Conservation (phyloP, 1,140 invertebrate species). For the Papilio polytes region DNA sequence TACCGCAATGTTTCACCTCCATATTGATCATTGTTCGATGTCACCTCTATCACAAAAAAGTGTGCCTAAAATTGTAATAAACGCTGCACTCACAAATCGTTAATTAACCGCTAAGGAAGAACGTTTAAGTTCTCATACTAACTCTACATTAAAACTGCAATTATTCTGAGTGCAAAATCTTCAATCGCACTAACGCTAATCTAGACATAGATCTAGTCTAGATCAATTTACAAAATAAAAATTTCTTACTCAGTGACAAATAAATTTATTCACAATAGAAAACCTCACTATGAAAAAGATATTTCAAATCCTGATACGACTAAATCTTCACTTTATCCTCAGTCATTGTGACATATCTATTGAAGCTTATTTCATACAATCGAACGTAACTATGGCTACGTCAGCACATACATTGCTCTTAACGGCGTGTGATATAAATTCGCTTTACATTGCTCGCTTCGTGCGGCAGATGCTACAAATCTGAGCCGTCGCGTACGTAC, state of each 20-base stretch:
- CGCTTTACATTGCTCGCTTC: conserved; percentile 52
- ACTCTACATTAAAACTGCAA: too few relatives aligned
- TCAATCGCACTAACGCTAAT: too few relatives aligned
- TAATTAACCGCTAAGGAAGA: background rate
- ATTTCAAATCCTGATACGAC: background rate
- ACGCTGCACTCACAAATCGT: background rate
- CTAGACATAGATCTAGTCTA: too few relatives aligned
- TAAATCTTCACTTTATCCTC: background rate
- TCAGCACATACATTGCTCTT: conserved; percentile 33
- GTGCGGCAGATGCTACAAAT: conserved; percentile 56
- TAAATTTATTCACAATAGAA: background rate
- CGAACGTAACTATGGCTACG: background rate
- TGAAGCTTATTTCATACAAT: conserved; percentile 32
- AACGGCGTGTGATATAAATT: conserved; percentile 36
- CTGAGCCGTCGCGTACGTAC: conserved; percentile 48
- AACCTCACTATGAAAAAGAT: background rate
- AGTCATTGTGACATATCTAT: conserved; percentile 22
- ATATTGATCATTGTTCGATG: conserved; percentile 2
- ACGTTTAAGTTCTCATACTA: too few relatives aligned
- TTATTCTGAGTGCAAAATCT: too few relatives aligned
- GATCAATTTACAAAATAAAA: too few relatives aligned
- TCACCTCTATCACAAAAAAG: background rate
- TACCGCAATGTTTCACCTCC: conserved; percentile 19
- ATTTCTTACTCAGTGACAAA: too few relatives aligned
- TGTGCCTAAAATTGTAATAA: background rate